Evolutionary conservation across 2,797 vertebrate species (phyloP), one percentile per base, ranked within the genome.

Genomic region (Notolepis coatsorum): DNA sequence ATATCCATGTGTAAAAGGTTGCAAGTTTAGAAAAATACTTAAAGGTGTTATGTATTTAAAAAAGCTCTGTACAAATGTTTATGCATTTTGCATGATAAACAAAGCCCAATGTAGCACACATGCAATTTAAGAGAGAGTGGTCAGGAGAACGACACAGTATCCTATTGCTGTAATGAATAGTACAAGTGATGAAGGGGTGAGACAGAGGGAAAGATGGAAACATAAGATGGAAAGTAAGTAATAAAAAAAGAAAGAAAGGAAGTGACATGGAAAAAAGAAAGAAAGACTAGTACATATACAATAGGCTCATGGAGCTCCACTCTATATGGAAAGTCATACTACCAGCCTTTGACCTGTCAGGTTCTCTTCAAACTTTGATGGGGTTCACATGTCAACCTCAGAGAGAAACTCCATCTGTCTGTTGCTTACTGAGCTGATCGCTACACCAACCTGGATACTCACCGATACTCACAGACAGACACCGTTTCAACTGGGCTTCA

Each of bases 351-450:
- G 12, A 13, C 17, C 66, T 59, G 72, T 92, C 84, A 71, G 67
- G 75, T 84, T 90, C 87, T 83, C 70, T 17, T 90, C 72, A 82
- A 85, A 89, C 49, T 85, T 86, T 90, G 56, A 90, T 79, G 21
- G 59, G 73, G 74, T 66, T 81, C 59, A 73, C 56, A 61, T 68
- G 70, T 78, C 56, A 56, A 42, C 3, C 42, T 49, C 23, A 31
- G 65, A 56, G 13, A 73, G 78, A 73, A 86, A 86, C 68, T 46
- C 64, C 25, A 79, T 73, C 65, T 42, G 8, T 64, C 13, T 21
- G 30, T 64, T 51, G 70, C 57, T 78, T 52, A 58, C 51, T 8
- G 0, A 55, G 37, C 8, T 20, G 38, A 67, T 68, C 33, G 42
- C 56, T 57, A 68, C 67, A 64, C 33, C 31, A 1, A n/a, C 12